A percentile compares a stretch with the other conserved stretches of the same genome.
Evolutionary conservation across 2,888 invertebrate species (phyloP).

Genomic region (Dicyrtoma fusca): DNA sequence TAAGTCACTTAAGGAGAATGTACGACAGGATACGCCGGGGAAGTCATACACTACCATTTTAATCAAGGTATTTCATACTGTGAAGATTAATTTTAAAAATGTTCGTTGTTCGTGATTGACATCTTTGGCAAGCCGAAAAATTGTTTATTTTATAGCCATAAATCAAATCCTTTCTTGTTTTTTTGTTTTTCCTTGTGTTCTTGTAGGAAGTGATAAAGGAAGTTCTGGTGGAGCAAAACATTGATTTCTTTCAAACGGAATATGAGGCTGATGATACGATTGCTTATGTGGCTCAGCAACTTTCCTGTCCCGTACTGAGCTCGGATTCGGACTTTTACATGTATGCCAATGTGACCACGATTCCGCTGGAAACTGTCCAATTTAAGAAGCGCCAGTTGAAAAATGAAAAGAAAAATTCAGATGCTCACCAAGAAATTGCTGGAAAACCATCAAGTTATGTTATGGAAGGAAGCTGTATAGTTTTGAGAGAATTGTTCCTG

Average conservation of each 20-base stretch:
- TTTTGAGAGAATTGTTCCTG: slow-evolving; percentile 40
- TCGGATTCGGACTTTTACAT: slow-evolving; percentile 95
- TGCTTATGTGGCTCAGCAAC: slow-evolving; percentile 75
- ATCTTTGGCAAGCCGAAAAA: no score
- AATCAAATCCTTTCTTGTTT: neutral
- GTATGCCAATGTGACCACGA: slow-evolving; percentile 74
- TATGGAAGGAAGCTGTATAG: slow-evolving; percentile 31
- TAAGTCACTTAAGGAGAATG: slow-evolving; percentile 49
- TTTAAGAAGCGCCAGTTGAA: slow-evolving; percentile 63
- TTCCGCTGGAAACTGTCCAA: slow-evolving; percentile 67
- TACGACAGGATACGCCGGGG: slow-evolving; percentile 43
- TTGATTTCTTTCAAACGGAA: slow-evolving; percentile 73
- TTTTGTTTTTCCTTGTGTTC: neutral
- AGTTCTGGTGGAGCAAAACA: slow-evolving; percentile 68
- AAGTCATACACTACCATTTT: slow-evolving; percentile 44
- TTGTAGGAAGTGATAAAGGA: slow-evolving; percentile 75
- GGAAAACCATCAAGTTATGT: slow-evolving; percentile 1
- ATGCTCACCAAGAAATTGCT: neutral
- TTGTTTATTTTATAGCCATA: no score
- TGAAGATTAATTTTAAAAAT: no score
- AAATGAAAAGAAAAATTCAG: slow-evolving; percentile 4
- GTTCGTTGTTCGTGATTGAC: no score
- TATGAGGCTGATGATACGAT: slow-evolving; percentile 91
- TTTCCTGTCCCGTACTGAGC: slow-evolving; percentile 82
- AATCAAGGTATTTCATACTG: slow-evolving; percentile 42